phyloP scores from a whole-genome alignment of 1,140 invertebrate genomes.

The Trichonephila inaurata region DNA sequence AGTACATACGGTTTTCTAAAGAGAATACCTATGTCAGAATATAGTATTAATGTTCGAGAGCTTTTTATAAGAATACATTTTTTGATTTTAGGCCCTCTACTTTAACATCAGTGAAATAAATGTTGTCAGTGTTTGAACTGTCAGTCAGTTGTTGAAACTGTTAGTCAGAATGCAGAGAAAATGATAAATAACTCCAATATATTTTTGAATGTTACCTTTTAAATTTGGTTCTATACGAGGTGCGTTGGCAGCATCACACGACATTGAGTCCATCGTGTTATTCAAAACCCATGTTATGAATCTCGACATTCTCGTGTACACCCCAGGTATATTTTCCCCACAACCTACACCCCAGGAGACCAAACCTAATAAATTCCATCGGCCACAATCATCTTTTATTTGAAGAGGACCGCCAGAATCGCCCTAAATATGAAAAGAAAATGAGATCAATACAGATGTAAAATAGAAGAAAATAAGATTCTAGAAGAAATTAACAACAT shows the following conservation, averaged over 20 bases:
- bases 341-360: constrained; percentile 89
- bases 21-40: too few species aligned
- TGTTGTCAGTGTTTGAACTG: too few species aligned
- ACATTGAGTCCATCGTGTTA: not conserved
- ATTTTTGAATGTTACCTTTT: not conserved
- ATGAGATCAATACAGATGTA: accelerated
- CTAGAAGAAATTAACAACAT: too few species aligned
- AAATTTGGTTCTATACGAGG: not conserved
- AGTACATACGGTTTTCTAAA: too few species aligned
- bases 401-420: constrained; percentile 92
- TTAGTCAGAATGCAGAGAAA: too few species aligned
- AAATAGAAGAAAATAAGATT: not conserved
- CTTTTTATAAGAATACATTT: too few species aligned
- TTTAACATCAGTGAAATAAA: too few species aligned
- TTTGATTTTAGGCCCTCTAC: too few species aligned
- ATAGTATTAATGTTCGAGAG: too few species aligned
- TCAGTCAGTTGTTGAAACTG: too few species aligned
- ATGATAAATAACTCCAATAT: too few species aligned
- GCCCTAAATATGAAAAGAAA: constrained; percentile 83
- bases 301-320: constrained; percentile 43
- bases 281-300: constrained; percentile 77
- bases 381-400: constrained; percentile 86
- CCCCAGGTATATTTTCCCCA: constrained; percentile 52
- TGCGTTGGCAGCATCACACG: not conserved
- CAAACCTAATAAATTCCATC: constrained; percentile 91